A percentile compares a stretch with the other conserved stretches of the same genome.
phyloP scores from a whole-genome alignment of 2,113 vertebrate genomes.

The Prietella phreatophila region DNA sequence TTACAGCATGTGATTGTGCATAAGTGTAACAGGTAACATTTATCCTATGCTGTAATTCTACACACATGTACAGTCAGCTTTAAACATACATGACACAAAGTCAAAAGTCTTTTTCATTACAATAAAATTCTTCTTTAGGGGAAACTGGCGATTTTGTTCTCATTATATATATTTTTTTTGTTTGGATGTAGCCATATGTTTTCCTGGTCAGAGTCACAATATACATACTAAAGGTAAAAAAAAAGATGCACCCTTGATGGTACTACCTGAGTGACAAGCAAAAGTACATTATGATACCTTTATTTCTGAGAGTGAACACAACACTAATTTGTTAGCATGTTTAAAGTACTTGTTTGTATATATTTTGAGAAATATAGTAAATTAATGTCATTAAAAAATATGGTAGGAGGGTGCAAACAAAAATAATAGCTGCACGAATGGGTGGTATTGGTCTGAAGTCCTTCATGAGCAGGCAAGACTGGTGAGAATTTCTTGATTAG shows the following conservation, averaged over 20 bases:
- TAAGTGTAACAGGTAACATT: too few relatives aligned
- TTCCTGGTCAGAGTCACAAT: neutral
- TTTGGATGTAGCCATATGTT: neutral
- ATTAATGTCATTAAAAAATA: neutral
- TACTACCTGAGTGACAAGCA: neutral
- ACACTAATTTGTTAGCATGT: neutral
- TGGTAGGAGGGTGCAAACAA: too few relatives aligned
- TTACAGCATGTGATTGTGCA: too few relatives aligned
- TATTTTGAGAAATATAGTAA: neutral
- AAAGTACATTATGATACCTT: neutral
- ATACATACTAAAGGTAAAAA: neutral
- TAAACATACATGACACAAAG: neutral
- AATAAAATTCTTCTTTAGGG: neutral
- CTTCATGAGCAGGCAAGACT: neutral
- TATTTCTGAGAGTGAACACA: neutral
- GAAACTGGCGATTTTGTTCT: neutral
- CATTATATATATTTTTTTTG: too few relatives aligned
- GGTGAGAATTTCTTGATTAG: neutral
- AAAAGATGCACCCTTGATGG: neutral
- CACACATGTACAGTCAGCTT: neutral
- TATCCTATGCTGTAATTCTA: neutral
- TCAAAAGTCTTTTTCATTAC: neutral
- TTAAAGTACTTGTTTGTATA: neutral
- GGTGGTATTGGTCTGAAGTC: neutral
- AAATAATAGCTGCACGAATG: neutral